A percentile compares a stretch with the other conserved stretches of the same genome.
phyloP scores from a whole-genome alignment of 1,140 invertebrate genomes.

The Megalopta genalis region DNA sequence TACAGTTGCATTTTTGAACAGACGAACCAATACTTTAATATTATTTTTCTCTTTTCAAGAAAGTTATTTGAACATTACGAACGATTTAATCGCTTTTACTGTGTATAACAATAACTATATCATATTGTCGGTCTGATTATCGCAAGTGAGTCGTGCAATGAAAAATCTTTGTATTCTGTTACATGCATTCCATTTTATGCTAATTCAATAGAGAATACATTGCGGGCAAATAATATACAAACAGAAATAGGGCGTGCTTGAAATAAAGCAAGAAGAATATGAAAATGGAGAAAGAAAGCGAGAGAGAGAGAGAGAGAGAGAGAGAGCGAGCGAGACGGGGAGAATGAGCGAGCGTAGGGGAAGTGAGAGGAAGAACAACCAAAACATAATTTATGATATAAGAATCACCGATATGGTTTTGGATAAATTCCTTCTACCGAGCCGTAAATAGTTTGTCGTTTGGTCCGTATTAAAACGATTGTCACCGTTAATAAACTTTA shows the following conservation, averaged over 20 bases:
- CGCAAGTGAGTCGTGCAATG: background rate
- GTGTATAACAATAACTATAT: background rate
- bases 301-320: background rate
- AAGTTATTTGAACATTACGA: background rate
- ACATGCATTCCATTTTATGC: slow-evolving; percentile 30
- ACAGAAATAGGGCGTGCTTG: background rate
- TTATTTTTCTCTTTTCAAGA: background rate
- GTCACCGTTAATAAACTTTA: slow-evolving; percentile 5
- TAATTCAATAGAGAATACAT: background rate
- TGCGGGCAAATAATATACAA: background rate
- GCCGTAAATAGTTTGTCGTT: background rate
- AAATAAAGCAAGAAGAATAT: background rate
- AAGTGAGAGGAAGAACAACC: background rate
- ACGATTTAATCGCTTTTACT: background rate
- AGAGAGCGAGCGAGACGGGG: background rate
- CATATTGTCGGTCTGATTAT: background rate
- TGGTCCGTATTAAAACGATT: background rate
- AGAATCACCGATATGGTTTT: background rate
- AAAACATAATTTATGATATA: background rate
- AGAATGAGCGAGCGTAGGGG: background rate
- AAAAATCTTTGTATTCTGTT: background rate
- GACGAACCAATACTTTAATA: background rate
- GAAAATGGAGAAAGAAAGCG: background rate
- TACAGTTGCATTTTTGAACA: background rate
- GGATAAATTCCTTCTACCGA: background rate